phyloP scores from a whole-genome alignment of 2,113 vertebrate genomes.

The Orthonyx spaldingii region DNA sequence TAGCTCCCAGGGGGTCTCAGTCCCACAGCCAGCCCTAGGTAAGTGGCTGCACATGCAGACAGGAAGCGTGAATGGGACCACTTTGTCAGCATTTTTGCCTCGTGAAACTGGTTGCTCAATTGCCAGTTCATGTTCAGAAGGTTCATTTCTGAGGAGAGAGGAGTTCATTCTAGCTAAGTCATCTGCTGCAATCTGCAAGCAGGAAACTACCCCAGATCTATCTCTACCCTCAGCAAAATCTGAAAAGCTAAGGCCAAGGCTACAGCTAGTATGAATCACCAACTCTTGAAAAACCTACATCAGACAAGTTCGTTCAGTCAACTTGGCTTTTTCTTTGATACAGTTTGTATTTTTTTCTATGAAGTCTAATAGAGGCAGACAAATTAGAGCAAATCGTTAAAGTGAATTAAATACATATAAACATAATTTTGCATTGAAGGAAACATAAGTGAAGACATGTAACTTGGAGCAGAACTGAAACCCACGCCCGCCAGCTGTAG shows the following conservation, averaged over 20 bases:
- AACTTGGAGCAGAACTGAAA: slow-evolving; percentile 24
- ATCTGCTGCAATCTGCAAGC: not conserved
- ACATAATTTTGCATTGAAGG: not conserved
- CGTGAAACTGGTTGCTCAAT: not conserved
- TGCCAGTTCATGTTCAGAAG: not conserved
- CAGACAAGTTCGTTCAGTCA: not conserved
- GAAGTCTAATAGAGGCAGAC: not conserved
- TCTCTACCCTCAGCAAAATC: not conserved
- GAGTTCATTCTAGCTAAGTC: not conserved
- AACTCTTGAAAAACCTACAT: not conserved
- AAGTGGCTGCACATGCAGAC: not conserved
- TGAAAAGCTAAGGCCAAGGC: not conserved
- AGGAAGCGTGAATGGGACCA: not conserved
- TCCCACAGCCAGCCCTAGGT: not conserved
- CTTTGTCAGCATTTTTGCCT: not conserved
- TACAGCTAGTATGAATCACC: not conserved
- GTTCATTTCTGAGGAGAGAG: not conserved
- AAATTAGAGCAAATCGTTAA: not conserved
- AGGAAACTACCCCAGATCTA: not conserved
- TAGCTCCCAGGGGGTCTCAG: not conserved
- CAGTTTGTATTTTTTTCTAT: not conserved
- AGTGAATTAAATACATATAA: not conserved
- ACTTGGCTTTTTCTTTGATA: slow-evolving; percentile 7
- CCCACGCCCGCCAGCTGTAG: not conserved
- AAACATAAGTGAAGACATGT: not conserved